phyloP scores from a whole-genome alignment of 2,888 invertebrate genomes.

The Hofmannophila pseudospretella region DNA sequence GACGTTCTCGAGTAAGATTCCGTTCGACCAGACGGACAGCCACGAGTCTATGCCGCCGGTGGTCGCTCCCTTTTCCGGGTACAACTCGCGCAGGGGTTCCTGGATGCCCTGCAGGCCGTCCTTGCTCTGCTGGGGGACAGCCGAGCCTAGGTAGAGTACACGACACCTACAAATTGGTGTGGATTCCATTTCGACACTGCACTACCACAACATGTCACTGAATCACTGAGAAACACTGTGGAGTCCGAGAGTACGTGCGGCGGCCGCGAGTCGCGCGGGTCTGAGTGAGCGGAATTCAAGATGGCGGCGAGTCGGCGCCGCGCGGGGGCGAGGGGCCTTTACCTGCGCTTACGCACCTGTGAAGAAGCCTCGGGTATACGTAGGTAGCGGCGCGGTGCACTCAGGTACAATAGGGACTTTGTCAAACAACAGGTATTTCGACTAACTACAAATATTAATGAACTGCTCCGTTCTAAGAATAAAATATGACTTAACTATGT shows the following conservation, averaged over 20 bases:
- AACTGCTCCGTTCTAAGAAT: too few species aligned
- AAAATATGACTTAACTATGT: too few species aligned
- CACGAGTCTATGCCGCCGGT: conserved; percentile 96
- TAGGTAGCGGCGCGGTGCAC: conserved; percentile 17
- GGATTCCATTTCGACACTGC: conserved; percentile 80
- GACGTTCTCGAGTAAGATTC: conserved; percentile 95
- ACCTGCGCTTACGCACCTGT: conserved; percentile 70
- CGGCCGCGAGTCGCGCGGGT: conserved; percentile 67
- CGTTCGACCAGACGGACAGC: conserved; percentile 98
- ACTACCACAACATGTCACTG: conserved; percentile 71
- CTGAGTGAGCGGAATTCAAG: conserved; percentile 75
- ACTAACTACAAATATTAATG: too few species aligned
- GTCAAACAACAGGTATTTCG: too few species aligned
- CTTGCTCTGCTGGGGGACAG: conserved; percentile 97
- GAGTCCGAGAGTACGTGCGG: conserved; percentile 49
- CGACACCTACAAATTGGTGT: conserved; percentile 98
- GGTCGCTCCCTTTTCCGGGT: conserved; percentile 95
- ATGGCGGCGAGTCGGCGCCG: conserved; percentile 46
- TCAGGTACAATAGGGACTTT: not conserved
- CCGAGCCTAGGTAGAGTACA: conserved; percentile 96
- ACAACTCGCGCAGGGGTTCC: conserved; percentile 96
- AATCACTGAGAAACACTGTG: conserved; percentile 36
- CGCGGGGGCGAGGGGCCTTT: conserved; percentile 26
- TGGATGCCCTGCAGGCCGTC: conserved; percentile 98
- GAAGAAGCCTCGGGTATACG: conserved; percentile 45